Conservation (phyloP, 2,888 invertebrate genomes). For the Calameuta idolon region DNA sequence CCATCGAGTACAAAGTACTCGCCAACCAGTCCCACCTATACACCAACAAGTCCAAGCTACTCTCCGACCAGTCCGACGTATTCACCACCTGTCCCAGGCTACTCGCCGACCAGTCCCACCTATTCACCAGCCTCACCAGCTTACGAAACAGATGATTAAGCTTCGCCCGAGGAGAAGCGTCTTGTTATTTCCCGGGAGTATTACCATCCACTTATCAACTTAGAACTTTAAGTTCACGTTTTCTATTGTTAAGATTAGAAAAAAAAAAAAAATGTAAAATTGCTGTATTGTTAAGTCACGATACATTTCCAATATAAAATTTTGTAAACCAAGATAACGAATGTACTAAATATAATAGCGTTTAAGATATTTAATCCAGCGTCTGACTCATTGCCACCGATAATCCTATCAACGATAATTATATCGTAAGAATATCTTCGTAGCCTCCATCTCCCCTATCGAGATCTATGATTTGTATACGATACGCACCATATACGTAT, state of each 20-base stretch:
- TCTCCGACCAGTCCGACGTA: constrained; percentile 84
- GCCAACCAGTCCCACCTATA: constrained; percentile 82
- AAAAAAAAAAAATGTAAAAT: not conserved
- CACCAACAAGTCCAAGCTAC: constrained; percentile 83
- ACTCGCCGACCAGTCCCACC: constrained; percentile 73
- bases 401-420: not conserved
- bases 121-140: constrained; percentile 77
- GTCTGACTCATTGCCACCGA: not conserved
- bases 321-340: not conserved
- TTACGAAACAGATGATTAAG: constrained; percentile 72
- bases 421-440: not conserved
- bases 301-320: not conserved
- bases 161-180: not conserved
- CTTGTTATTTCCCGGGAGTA: not conserved
- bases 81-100: constrained; percentile 76
- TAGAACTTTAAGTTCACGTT: not conserved
- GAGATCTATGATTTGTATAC: not conserved
- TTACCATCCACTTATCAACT: not conserved
- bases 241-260: not conserved
- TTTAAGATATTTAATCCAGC: not conserved
- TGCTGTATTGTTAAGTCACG: not conserved
- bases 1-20: constrained; percentile 82
- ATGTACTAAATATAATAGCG: not conserved
- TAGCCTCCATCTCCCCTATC: not conserved
- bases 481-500: not conserved